Base-by-base conservation (phyloP, 2,888 invertebrate species). In the Callyntrura sp. region DNA sequence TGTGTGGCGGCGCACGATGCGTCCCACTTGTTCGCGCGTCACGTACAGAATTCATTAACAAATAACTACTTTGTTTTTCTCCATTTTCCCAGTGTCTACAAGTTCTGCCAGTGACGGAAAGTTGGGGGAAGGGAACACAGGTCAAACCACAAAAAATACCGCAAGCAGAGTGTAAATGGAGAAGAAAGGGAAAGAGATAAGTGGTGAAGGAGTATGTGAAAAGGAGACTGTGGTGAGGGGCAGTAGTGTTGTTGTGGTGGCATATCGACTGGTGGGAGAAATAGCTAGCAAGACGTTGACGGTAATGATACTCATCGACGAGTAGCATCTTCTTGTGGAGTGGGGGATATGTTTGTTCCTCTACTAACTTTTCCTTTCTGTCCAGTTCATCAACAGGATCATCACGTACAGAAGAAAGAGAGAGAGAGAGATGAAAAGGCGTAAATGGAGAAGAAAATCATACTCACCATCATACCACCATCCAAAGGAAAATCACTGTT, bases 11-110 rank as follows among this genome's bases (percentile, higher is more conserved):
- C 1, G 51, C 14, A 51, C 35, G 68, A 43, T 70, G 68, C 17
- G n/a, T 70, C 45, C n/a, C 43, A 17, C 28, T 70, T 73, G 17
- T 73, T 35, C 28, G 20, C 70, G 20, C 70, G 17, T 79, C 79
- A 79, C 79, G 79, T 79, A 60, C 76, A 14, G n/a, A 79, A 79
- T 57, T 79, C 79, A 79, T 79, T 79, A 79, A 60, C 57, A 43
- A 79, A 35, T 35, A 35, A 79, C 79, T n/a, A 51, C 76, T 55
- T 78, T 20, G 23, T 78, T 43, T 43, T 70, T 45, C 20, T 20
- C 12, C 45, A 1, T 45, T 12, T 17, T 45, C 23, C 43, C 76
- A 25, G 9, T 48, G 48, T 6, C 23, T 23, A 20, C 14, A 17
- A n/a, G 43, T 2, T 17, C 65, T 70, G 20, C 45, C 0, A 11